Evolutionary conservation across 2,113 vertebrate genomes (phyloP), one percentile per base, ranked within the genome.

Genomic region (Sorex fumeus): DNA sequence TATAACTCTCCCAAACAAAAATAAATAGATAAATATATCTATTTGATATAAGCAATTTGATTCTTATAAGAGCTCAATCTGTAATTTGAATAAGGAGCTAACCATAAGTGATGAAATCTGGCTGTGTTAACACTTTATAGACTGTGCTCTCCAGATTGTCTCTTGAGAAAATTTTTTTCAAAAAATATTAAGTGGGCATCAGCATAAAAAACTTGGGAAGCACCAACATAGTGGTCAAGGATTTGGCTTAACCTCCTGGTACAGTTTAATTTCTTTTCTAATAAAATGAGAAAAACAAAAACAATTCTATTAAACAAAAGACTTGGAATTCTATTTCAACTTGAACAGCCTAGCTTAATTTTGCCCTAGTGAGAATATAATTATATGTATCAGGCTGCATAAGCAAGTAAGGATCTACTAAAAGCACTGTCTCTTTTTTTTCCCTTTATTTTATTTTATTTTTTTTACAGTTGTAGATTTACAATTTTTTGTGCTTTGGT

Each of bases 251-350:
- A 74, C 25, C 45, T 67, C 34, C 23, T 36, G 30, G 69, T 66
- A 85, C 40, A 53, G 53, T 53, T 53, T 53, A 53, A 53, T 53
- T 53, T 15, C 53, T 53, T 53, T 16, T 53, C 53, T 53, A 53
- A 15, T 53, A 53, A 66, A 85, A 90, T 66, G 32, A 87, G 30
- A 27, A 28, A n/a, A 0, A n/a, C 13, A 11, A 79, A 87, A 66
- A 27, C 27, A 53, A 53, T 53, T 19, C 27, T 60, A 45, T 11
- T 64, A 30, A 75, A 50, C 27, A 34, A 66, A 66, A 92, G 23
- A 87, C 34, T 82, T 76, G 8, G 53, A 16, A 69, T 92, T 82
- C 40, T 66, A 18, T 76, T 82, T 25, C 34, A 69, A 57, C 76
- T 70, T 45, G 67, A 83, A 75, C 23, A 76, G 16, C 34, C 75